These are phyloP conservation scores for Rhinolophus sinicus DNA, from an alignment of 2,113 vertebrate species.

Conservation along the genomic window DNA sequence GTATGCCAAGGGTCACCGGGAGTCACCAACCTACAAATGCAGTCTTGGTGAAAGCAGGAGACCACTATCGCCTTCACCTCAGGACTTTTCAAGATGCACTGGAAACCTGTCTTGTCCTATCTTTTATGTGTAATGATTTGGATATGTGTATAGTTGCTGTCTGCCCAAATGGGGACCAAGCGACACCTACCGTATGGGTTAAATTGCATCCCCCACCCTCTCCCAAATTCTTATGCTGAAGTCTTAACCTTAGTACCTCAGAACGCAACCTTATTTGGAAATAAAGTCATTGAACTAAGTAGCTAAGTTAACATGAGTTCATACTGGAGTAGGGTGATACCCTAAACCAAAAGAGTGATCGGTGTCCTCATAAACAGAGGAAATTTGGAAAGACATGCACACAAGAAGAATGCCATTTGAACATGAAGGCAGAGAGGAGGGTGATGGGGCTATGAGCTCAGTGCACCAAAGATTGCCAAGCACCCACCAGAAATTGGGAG, in stretches of 20 bases:
- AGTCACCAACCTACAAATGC: background rate
- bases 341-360: background rate
- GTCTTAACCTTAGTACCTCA: background rate
- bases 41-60: background rate
- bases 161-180: background rate
- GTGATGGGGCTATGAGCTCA: background rate
- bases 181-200: background rate
- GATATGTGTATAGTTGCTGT: background rate
- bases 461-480: background rate
- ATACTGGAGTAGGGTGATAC: rapidly evolving
- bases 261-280: background rate
- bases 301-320: background rate
- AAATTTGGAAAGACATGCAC: background rate
- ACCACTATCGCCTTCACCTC: background rate
- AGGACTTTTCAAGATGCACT: background rate
- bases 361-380: background rate
- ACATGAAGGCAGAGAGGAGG: background rate
- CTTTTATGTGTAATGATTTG: background rate
- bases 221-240: background rate
- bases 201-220: background rate
- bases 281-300: background rate
- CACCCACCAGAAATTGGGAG: background rate
- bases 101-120: rapidly evolving
- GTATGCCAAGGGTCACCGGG: background rate
- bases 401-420: background rate